A percentile compares a stretch with the other conserved stretches of the same genome.
phyloP scores from a whole-genome alignment of 2,888 invertebrate genomes.

The Cenopis cana region DNA sequence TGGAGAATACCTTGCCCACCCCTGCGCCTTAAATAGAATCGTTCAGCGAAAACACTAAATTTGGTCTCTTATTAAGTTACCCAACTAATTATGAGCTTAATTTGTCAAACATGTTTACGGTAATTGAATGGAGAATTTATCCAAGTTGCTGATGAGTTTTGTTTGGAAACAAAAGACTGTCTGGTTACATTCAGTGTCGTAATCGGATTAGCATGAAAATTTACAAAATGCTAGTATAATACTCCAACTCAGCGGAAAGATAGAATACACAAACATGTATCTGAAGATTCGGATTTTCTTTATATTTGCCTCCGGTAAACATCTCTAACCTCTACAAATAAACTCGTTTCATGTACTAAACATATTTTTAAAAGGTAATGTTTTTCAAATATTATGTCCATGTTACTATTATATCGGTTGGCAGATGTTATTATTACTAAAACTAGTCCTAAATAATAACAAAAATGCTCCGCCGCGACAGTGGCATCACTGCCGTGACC shows the following conservation, averaged over 20 bases:
- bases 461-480: slow-evolving; percentile 30
- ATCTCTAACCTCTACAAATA: not conserved
- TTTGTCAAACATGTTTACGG: slow-evolving; percentile 22
- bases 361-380: too few species aligned
- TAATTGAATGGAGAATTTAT: slow-evolving; percentile 19
- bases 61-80: slow-evolving; percentile 15
- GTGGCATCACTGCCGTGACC: slow-evolving; percentile 44
- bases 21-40: not conserved
- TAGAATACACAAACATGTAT: too few species aligned
- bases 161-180: not conserved
- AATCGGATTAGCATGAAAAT: not conserved
- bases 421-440: not conserved
- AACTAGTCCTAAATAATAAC: not conserved
- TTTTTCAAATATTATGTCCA: too few species aligned
- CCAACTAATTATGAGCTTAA: slow-evolving; percentile 24
- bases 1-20: too few species aligned
- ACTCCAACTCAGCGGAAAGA: too few species aligned
- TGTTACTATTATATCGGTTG: too few species aligned
- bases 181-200: not conserved
- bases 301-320: not conserved
- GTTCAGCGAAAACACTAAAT: slow-evolving; percentile 4
- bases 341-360: not conserved
- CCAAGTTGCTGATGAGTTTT: slow-evolving; percentile 17
- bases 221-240: not conserved
- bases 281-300: too few species aligned